A percentile compares a stretch with the other conserved stretches of the same genome.
These are phyloP conservation scores for Stichodactyla helianthus DNA, from an alignment of 64 coral and sea anemone genomes.

Conservation along the genomic window DNA sequence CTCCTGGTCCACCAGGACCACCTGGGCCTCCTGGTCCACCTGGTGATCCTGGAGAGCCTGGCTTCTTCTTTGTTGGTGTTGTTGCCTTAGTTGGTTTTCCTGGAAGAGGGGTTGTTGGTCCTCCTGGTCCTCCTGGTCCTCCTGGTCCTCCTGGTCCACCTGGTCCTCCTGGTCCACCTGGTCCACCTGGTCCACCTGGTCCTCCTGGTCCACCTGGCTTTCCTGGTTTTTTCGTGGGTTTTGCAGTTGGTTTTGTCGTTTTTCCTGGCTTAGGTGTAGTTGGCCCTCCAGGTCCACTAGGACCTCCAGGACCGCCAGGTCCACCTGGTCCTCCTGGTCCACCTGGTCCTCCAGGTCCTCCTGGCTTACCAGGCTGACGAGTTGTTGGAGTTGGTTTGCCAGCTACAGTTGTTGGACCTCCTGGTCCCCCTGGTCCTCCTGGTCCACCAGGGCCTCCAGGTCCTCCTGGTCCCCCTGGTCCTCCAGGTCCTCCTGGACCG, in stretches of 20 bases:
- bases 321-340: constrained; percentile 84
- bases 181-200: constrained; percentile 59
- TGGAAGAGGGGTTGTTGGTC: constrained; percentile 63
- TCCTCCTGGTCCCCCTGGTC: constrained; percentile 78
- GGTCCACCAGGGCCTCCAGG: constrained; percentile 79
- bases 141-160: constrained; percentile 48
- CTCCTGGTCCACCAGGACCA: constrained; percentile 72
- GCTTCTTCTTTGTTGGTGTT: constrained; percentile 51
- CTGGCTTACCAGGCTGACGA: constrained; percentile 57
- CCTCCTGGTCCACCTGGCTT: constrained; percentile 74
- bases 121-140: constrained; percentile 75
- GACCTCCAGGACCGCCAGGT: constrained; percentile 49
- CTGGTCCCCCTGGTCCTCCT: constrained; percentile 56
- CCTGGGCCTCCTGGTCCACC: constrained; percentile 75
- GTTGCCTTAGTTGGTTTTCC: constrained; percentile 36
- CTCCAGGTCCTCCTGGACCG: constrained; percentile 80
- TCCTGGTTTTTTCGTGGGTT: constrained; percentile 40
- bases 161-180: constrained; percentile 52
- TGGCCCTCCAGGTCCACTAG: constrained; percentile 79
- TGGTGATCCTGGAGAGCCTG: constrained; percentile 74
- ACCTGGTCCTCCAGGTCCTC: constrained; percentile 82
- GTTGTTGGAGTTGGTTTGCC: constrained; percentile 53
- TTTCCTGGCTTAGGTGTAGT: constrained; percentile 60
- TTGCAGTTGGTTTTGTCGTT: constrained; percentile 46
- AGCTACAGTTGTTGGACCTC: constrained; percentile 42